Conservation (phyloP, 2,797 vertebrate species). For the Melanogrammus aeglefinus region DNA sequence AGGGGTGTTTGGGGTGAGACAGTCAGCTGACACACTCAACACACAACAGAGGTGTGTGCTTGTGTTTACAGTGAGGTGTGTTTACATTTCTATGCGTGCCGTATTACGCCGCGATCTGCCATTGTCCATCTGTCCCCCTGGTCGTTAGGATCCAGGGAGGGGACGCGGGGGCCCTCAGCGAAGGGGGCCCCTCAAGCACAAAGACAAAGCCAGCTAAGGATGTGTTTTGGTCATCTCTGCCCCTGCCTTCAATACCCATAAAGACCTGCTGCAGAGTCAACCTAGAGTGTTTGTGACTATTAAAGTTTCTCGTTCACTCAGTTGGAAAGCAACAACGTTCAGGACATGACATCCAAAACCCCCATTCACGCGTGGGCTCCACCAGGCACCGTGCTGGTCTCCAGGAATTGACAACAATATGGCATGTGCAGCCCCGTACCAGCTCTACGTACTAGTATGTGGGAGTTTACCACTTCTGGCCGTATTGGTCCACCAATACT, state of each 20-base stretch:
- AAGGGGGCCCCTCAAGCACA: not conserved
- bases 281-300: not conserved
- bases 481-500: no score
- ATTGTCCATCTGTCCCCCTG: conserved; percentile 65
- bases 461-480: no score
- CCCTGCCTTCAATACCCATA: not conserved
- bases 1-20: no score
- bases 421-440: no score
- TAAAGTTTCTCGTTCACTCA: not conserved
- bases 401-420: no score
- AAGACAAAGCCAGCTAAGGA: not conserved
- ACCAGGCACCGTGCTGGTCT: no score
- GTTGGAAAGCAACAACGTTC: not conserved
- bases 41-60: conserved; percentile 23
- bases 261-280: not conserved
- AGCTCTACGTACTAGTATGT: no score
- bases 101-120: conserved; percentile 42
- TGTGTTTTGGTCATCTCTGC: not conserved
- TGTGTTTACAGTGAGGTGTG: conserved; percentile 42
- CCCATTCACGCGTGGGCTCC: no score
- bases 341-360: not conserved
- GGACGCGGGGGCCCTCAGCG: conserved; percentile 16
- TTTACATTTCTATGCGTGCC: conserved; percentile 56
- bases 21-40: not conserved
- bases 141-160: conserved; percentile 59